Evolutionary conservation across 1,140 invertebrate genomes (phyloP).

Genomic region (Panagrolaimus sp.): DNA sequence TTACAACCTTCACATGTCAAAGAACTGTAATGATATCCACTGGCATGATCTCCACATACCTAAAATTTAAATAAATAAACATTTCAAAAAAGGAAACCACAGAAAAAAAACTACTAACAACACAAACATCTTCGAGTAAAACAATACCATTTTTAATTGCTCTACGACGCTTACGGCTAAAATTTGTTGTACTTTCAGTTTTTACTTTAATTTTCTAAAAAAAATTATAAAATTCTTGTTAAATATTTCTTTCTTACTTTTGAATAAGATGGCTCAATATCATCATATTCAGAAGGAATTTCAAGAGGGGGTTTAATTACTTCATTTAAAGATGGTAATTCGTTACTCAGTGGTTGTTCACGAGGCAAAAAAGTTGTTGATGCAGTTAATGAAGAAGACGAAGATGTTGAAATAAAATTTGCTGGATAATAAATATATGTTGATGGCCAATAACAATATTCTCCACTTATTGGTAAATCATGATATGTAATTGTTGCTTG

Average conservation of each 20-base stretch:
- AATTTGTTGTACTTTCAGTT: no score
- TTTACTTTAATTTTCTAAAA: no score
- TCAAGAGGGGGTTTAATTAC: no score
- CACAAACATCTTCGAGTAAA: neutral
- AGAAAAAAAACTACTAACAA: neutral
- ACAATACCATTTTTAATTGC: conserved; percentile 7
- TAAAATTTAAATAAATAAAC: no score
- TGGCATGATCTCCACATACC: conserved; percentile 2
- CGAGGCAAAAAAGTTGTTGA: neutral
- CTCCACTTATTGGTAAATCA: conserved; percentile 1
- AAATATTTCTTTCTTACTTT: no score
- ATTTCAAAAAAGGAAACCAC: no score
- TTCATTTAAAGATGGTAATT: no score
- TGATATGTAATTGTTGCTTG: conserved; percentile 13
- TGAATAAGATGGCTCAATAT: no score
- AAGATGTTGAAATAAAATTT: neutral
- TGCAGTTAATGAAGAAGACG: neutral
- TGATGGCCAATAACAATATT: neutral
- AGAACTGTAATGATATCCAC: neutral
- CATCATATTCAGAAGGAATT: no score
- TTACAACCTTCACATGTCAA: conserved; percentile 7
- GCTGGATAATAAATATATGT: neutral
- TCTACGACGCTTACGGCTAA: neutral
- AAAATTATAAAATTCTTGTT: no score
- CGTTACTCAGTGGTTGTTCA: neutral